These are phyloP conservation scores for Folsomia candida DNA, from an alignment of 2,888 invertebrate genomes.

Conservation along the genomic window DNA sequence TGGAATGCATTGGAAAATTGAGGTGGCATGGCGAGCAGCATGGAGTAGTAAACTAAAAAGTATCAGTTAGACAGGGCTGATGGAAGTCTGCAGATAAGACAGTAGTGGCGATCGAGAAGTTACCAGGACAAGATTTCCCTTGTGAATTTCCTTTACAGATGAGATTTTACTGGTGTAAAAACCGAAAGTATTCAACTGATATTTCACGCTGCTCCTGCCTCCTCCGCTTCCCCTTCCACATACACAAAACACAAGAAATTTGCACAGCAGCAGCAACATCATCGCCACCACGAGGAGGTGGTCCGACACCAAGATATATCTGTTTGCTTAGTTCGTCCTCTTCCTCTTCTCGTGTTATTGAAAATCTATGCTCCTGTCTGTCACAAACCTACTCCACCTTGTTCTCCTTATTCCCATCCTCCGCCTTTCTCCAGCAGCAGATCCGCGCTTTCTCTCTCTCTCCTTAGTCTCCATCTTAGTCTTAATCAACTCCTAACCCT, in stretches of 20 bases:
- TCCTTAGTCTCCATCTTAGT: neutral
- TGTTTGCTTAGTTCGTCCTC: neutral
- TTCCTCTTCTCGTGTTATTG: constrained; percentile 8
- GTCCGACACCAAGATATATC: neutral
- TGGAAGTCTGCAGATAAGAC: constrained; percentile 15
- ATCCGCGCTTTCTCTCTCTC: neutral
- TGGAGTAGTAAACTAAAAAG: constrained; percentile 1
- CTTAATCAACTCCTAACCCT: neutral
- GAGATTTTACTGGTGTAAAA: constrained; percentile 34
- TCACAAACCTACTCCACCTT: constrained; percentile 6
- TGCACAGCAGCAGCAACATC: neutral
- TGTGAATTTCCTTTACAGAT: constrained; percentile 40
- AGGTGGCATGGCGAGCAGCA: no score
- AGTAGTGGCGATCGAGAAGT: constrained; percentile 44
- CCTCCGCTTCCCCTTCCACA: no score
- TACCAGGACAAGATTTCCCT: constrained; percentile 45
- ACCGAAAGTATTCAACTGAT: constrained; percentile 13
- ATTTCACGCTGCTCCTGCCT: constrained; percentile 5
- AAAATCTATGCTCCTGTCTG: constrained; percentile 15
- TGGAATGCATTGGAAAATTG: constrained; percentile 11
- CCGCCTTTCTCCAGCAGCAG: neutral
- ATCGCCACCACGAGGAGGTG: no score
- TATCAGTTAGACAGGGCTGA: constrained; percentile 9
- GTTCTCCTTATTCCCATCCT: neutral
- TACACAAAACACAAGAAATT: constrained; percentile 20